phyloP scores from a whole-genome alignment of 2,113 vertebrate species.

The Deroptyus accipitrinus region DNA sequence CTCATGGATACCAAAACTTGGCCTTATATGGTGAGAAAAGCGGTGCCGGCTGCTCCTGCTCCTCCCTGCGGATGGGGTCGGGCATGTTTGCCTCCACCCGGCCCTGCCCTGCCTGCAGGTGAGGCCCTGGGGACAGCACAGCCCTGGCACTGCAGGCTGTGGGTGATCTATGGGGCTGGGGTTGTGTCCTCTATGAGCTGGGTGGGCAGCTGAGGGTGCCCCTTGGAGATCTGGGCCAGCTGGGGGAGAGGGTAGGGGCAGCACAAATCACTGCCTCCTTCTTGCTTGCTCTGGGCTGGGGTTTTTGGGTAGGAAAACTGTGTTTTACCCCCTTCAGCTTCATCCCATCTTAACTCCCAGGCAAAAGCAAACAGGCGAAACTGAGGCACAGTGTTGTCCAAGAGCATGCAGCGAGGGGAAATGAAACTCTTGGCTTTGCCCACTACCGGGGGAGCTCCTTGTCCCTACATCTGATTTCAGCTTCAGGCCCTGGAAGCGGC shows the following conservation, averaged over 20 bases:
- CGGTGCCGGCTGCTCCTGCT: neutral
- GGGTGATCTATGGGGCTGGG: neutral
- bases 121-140: neutral
- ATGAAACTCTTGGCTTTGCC: neutral
- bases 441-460: neutral
- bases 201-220: neutral
- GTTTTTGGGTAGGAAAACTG: neutral
- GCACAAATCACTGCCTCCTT: neutral
- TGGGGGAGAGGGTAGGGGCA: neutral
- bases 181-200: neutral
- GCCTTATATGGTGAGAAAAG: constrained; percentile 46
- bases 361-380: neutral
- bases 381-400: neutral
- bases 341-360: neutral
- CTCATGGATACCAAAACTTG: neutral
- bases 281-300: neutral
- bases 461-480: neutral
- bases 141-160: fast-evolving
- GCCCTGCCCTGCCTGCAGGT: neutral
- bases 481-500: neutral
- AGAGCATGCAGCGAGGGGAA: neutral
- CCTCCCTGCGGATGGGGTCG: neutral
- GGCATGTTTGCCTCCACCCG: neutral
- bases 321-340: no score
- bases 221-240: neutral